Percentiles rank a stretch among this genome's conserved stretches.
These are phyloP conservation scores for Gobiocypris rarus DNA, from an alignment of 2,113 vertebrate species.

Conservation along the genomic window DNA sequence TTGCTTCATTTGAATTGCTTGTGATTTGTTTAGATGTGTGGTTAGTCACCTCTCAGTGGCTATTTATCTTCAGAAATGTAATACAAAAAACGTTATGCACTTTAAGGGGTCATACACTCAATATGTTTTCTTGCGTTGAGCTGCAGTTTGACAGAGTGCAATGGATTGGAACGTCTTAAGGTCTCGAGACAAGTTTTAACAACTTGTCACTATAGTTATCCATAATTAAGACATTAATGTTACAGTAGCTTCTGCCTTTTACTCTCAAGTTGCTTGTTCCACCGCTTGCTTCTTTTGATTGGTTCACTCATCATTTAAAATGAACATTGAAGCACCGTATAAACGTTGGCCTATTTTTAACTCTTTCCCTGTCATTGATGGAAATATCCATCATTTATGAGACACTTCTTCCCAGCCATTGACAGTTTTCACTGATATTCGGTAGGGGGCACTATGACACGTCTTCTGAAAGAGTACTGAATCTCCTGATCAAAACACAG, in stretches of 20 bases:
- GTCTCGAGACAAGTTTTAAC: not conserved
- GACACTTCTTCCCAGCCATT: too few species aligned
- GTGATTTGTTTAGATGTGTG: slow-evolving; percentile 29
- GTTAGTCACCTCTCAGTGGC: not conserved
- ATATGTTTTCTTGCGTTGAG: not conserved
- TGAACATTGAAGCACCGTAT: not conserved
- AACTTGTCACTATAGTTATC: slow-evolving; percentile 8
- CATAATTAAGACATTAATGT: not conserved
- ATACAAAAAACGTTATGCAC: not conserved
- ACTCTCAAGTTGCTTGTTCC: not conserved
- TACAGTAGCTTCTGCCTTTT: not conserved
- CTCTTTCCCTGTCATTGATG: too few species aligned
- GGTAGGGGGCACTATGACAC: too few species aligned
- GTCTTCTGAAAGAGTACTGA: too few species aligned
- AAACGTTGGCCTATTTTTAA: not conserved
- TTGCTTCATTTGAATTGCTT: not conserved
- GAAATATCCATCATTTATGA: too few species aligned
- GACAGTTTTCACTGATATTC: too few species aligned
- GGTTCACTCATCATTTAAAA: not conserved
- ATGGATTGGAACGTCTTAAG: not conserved
- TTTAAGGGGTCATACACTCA: not conserved
- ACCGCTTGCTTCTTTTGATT: not conserved
- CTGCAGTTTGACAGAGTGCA: not conserved
- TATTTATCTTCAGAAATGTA: not conserved
- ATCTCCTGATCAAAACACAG: too few species aligned